Conservation (phyloP, 2,797 vertebrate species). For the Poeciliopsis paucimaculata region DNA sequence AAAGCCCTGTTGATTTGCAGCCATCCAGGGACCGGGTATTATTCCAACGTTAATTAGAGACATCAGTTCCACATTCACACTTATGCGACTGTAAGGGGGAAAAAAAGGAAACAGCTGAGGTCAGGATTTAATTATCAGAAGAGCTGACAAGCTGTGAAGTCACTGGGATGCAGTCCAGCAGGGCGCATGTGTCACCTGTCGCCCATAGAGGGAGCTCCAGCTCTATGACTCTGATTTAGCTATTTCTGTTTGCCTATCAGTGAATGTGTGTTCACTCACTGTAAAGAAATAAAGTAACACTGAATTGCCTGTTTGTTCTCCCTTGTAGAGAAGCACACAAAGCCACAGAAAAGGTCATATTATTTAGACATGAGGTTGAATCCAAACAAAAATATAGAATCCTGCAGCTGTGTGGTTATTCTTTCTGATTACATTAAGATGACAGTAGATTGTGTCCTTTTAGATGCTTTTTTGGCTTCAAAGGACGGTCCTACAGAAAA, state of each 20-base stretch:
- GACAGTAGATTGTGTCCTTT: slow-evolving; percentile 18
- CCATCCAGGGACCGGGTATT: background rate
- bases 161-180: slow-evolving; percentile 1
- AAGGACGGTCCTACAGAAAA: background rate
- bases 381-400: slow-evolving; percentile 14
- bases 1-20: background rate
- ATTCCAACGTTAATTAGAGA: background rate
- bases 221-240: slow-evolving; percentile 25
- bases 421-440: slow-evolving; percentile 22
- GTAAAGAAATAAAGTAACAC: slow-evolving; percentile 24
- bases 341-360: slow-evolving; percentile 17
- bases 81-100: slow-evolving; percentile 3
- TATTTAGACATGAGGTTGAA: slow-evolving; percentile 15
- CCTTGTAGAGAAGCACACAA: background rate
- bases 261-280: slow-evolving; percentile 7
- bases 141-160: slow-evolving; percentile 15
- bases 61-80: slow-evolving; percentile 4
- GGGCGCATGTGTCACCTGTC: background rate
- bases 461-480: slow-evolving; percentile 12
- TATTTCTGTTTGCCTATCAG: slow-evolving; percentile 25
- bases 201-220: slow-evolving; percentile 71
- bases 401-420: background rate
- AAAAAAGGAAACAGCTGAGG: slow-evolving; percentile 12
- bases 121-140: slow-evolving; percentile 27
- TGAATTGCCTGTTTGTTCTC: slow-evolving; percentile 11